These are phyloP conservation scores for Macaria liturata DNA, from an alignment of 2,888 invertebrate genomes.

Conservation along the genomic window DNA sequence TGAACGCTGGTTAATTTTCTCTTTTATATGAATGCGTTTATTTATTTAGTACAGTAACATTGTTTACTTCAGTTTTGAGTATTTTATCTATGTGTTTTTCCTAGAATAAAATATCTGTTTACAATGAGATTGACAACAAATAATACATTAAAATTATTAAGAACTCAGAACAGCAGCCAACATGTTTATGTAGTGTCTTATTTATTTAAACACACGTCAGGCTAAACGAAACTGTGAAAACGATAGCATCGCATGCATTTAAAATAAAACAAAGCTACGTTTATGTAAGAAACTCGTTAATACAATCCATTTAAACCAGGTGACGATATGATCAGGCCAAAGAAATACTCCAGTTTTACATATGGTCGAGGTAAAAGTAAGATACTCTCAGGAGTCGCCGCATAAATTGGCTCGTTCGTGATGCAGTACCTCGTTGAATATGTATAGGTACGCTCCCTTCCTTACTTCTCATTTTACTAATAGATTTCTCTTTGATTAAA, in stretches of 20 bases:
- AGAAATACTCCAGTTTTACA: conserved; percentile 79
- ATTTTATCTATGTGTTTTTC: too few species aligned
- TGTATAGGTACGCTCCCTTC: conserved; percentile 82
- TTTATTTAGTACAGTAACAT: too few species aligned
- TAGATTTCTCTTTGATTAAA: conserved; percentile 84
- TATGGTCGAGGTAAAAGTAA: conserved; percentile 77
- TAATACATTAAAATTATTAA: too few species aligned
- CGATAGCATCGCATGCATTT: background rate
- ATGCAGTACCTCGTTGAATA: conserved; percentile 83
- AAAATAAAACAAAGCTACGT: conserved; percentile 14
- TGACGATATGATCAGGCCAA: conserved; percentile 72
- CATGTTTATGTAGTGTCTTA: too few species aligned
- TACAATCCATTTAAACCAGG: conserved; percentile 51
- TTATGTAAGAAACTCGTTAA: conserved; percentile 27
- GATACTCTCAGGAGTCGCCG: conserved; percentile 76
- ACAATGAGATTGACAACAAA: too few species aligned
- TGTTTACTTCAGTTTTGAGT: too few species aligned
- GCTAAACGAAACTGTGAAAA: conserved; percentile 4
- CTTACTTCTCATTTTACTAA: conserved; percentile 84
- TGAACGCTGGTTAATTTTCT: background rate
- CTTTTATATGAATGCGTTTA: background rate
- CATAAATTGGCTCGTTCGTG: conserved; percentile 82
- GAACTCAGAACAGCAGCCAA: too few species aligned
- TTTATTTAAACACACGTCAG: background rate
- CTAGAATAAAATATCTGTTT: too few species aligned